Base-by-base conservation (phyloP, 1,140 invertebrate species). In the Antheraea pernyi region DNA sequence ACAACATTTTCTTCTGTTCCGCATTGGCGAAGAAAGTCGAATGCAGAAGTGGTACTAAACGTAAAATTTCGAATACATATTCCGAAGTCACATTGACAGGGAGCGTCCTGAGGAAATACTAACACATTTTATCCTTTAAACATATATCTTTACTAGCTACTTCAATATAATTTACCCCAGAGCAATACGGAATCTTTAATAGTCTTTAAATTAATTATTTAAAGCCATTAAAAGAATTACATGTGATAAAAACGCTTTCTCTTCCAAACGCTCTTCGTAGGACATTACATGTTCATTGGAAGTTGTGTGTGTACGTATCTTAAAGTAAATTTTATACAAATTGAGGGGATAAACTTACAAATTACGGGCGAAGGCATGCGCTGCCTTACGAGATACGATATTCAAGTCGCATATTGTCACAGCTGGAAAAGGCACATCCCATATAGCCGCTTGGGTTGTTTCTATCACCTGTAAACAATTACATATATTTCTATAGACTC, bases 401-500 rank as follows among this genome's bases (percentile, higher is more conserved):
- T 96, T 96, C 18, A 95, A 91, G 73, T 94, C 93, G 75, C 95
- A 96, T 59, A 96, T 90, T 0, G 95, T 95, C 0, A 96, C 93
- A 0, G 95, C 95, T 0, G 95, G 95, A 82, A 96, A 96, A 0
- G 94, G 94, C 68, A 95, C 94, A 77, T 95, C 94, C 94, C 95
- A 96, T 53, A 95, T 95, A n/a, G 95, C 94, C 59, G 94, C 94
- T 82, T 95, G 95, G 0, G 94, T 95, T 30, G 94, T 95, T 76
- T 96, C 95, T 71, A 96, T 95, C 0, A 95, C 93, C 92, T 93
- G 22, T 30, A 30, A 30, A 30, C 22, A 4, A 30, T 30, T 30
- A 30, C 22, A 30, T 30, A 30, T 30, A 2, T 30, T 30, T 30
- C 22, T 30, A 30, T 30, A 30, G 1, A 30, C 22, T 30, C 4